Evolutionary conservation across 2,888 invertebrate genomes (phyloP).

Genomic region (Dorcus parallelipipedus): DNA sequence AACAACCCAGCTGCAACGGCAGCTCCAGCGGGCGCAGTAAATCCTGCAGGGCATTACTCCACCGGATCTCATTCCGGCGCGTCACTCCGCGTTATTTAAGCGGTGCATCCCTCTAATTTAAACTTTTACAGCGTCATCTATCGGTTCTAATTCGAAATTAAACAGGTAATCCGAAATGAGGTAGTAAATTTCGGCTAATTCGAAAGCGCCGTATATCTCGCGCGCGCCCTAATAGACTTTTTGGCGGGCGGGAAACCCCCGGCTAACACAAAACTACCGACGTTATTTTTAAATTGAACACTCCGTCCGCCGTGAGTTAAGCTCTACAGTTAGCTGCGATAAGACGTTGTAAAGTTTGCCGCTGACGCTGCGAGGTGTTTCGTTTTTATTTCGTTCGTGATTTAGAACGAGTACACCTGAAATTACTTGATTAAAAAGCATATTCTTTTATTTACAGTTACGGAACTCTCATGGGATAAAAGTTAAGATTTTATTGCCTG

Average conservation of each 20-base stretch:
- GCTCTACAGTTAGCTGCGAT: not conserved
- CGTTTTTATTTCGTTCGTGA: too few species aligned
- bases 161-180: slow-evolving; percentile 17
- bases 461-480: too few species aligned
- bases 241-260: not conserved
- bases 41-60: not conserved
- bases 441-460: too few species aligned
- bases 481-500: too few species aligned
- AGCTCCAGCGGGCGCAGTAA: too few species aligned
- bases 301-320: not conserved
- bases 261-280: not conserved
- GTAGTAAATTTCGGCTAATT: slow-evolving; percentile 20
- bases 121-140: slow-evolving; percentile 2
- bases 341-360: too few species aligned
- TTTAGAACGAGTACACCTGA: too few species aligned
- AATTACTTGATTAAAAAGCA: too few species aligned
- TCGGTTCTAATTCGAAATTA: slow-evolving; percentile 19
- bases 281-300: not conserved
- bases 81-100: not conserved
- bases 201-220: slow-evolving; percentile 21
- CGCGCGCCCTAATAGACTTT: not conserved
- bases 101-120: not conserved
- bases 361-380: too few species aligned
- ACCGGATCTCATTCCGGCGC: not conserved
- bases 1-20: too few species aligned